Conservation (phyloP, 2,113 vertebrate species). For the Indicator maculatus region DNA sequence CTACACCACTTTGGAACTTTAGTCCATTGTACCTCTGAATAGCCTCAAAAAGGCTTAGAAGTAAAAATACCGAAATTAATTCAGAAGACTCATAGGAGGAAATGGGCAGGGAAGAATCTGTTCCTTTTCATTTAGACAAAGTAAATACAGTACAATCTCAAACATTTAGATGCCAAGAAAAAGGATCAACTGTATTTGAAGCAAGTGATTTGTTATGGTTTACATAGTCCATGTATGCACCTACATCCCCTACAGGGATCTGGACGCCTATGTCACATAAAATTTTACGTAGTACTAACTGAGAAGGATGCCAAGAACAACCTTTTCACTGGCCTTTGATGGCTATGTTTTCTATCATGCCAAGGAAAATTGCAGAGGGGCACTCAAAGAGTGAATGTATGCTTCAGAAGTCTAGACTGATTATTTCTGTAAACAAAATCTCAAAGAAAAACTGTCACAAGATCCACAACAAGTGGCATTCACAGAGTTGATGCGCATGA, state of each 20-base stretch:
- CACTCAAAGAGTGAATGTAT: neutral
- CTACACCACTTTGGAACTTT: neutral
- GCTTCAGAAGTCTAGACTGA: neutral
- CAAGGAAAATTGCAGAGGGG: constrained; percentile 46
- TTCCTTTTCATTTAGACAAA: constrained; percentile 46
- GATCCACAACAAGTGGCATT: neutral
- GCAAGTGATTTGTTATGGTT: constrained; percentile 49
- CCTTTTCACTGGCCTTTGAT: constrained; percentile 45
- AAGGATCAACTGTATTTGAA: constrained; percentile 48
- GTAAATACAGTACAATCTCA: constrained; percentile 29
- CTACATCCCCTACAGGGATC: constrained; percentile 13
- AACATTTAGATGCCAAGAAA: constrained; percentile 43
- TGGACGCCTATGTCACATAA: constrained; percentile 41
- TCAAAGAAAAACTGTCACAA: neutral
- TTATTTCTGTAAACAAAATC: neutral
- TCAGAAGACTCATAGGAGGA: neutral
- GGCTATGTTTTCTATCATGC: constrained; percentile 44
- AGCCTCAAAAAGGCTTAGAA: constrained; percentile 17
- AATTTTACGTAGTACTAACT: constrained; percentile 37
- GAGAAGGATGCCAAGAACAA: constrained; percentile 63
- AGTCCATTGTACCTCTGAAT: neutral
- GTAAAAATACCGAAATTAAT: constrained; percentile 5
- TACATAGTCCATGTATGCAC: constrained; percentile 4
- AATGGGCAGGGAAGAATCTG: constrained; percentile 16
- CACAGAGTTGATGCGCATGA: neutral